Percentiles rank a stretch among this genome's conserved stretches.
These are phyloP conservation scores for Ariopsis seemanni DNA, from an alignment of 2,113 vertebrate species.

Conservation along the genomic window DNA sequence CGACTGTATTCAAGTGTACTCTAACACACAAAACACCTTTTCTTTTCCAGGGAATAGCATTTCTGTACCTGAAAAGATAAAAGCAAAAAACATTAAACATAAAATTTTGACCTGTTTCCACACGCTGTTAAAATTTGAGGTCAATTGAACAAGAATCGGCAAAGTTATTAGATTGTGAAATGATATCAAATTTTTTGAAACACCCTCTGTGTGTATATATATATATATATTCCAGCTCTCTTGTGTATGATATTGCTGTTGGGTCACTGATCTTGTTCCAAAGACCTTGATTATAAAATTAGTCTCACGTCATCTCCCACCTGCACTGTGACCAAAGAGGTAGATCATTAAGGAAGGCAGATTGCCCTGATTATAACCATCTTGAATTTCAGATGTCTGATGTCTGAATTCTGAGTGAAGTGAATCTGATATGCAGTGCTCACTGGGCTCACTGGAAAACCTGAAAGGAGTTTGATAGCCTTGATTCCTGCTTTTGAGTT, in stretches of 20 bases:
- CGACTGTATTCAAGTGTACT: too few species aligned
- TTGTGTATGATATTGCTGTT: not conserved
- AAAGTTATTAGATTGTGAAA: too few species aligned
- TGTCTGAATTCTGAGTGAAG: conserved; percentile 1
- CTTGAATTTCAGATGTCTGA: not conserved
- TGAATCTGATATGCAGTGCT: not conserved
- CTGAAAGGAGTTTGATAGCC: not conserved
- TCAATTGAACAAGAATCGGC: too few species aligned
- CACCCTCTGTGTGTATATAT: too few species aligned
- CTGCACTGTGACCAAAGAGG: not conserved
- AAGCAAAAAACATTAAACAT: too few species aligned
- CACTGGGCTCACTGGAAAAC: not conserved
- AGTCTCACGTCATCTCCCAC: not conserved
- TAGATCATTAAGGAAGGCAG: not conserved
- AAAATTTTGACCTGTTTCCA: too few species aligned
- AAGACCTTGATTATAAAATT: not conserved
- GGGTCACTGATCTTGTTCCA: not conserved
- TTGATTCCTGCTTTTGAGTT: not conserved
- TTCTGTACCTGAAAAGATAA: too few species aligned
- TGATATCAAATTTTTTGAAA: too few species aligned
- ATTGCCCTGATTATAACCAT: not conserved
- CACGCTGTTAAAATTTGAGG: too few species aligned
- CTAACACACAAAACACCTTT: too few species aligned
- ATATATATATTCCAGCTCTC: not conserved
- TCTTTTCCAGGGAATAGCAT: too few species aligned